Conservation (phyloP, 2,888 invertebrate genomes). For the Conchocele bisecta region DNA sequence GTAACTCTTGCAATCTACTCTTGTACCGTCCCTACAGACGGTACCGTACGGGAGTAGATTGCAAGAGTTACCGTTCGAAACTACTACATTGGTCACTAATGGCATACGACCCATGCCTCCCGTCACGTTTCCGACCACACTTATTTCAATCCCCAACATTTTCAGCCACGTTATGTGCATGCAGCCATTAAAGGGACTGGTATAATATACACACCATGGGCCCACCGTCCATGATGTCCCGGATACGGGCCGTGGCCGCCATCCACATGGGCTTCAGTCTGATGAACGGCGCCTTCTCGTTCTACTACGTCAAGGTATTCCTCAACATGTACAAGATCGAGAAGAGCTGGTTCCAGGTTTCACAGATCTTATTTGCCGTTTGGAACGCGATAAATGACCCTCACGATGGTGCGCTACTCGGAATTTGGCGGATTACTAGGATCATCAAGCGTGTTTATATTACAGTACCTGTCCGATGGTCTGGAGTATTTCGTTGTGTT, state of each 20-base stretch:
- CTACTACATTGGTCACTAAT: no score
- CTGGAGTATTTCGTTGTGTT: conserved; percentile 78
- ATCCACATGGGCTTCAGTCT: conserved; percentile 70
- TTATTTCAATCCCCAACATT: no score
- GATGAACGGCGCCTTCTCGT: conserved; percentile 81
- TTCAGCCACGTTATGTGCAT: no score
- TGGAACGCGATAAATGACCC: conserved; percentile 84
- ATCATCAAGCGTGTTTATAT: conserved; percentile 69
- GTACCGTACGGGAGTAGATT: no score
- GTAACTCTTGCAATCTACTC: no score
- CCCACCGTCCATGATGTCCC: conserved; percentile 30
- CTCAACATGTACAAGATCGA: conserved; percentile 82
- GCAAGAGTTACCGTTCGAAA: no score
- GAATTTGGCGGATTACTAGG: conserved; percentile 71
- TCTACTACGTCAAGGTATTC: conserved; percentile 84
- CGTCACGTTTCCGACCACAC: no score
- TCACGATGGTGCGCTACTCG: conserved; percentile 80
- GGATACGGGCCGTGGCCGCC: conserved; percentile 70
- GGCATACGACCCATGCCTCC: no score
- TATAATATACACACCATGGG: no score
- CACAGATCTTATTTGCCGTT: conserved; percentile 82
- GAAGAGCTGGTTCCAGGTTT: conserved; percentile 82
- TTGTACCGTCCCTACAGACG: no score
- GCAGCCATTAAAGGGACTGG: no score
- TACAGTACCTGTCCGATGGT: conserved; percentile 75